phyloP scores from a whole-genome alignment of 1,140 invertebrate species.

The Drosophila triauraria region DNA sequence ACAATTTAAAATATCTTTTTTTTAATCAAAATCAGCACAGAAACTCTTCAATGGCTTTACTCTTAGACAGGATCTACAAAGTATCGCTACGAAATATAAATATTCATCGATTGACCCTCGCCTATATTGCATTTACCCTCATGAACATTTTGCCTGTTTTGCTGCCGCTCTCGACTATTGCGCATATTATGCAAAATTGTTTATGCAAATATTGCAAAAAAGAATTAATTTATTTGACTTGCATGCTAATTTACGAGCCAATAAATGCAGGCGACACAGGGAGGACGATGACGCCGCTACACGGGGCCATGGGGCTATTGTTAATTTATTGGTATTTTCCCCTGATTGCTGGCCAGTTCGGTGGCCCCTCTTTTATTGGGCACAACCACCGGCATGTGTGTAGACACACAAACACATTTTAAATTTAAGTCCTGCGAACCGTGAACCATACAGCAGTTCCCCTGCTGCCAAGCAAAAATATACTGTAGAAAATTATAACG shows the following conservation, averaged over 20 bases:
- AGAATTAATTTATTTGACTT: slow-evolving; percentile 84
- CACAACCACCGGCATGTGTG: slow-evolving; percentile 59
- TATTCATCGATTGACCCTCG: slow-evolving; percentile 13
- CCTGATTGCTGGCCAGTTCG: slow-evolving; percentile 14
- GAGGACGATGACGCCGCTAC: not conserved
- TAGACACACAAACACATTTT: slow-evolving; percentile 71
- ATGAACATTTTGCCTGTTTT: slow-evolving; percentile 52
- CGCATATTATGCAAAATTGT: slow-evolving; percentile 82
- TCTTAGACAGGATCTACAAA: not conserved
- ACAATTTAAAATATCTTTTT: not conserved
- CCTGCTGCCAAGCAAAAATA: slow-evolving; percentile 26
- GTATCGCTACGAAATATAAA: not conserved
- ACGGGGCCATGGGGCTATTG: slow-evolving; percentile 55
- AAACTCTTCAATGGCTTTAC: too few relatives aligned
- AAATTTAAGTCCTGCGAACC: slow-evolving; percentile 64
- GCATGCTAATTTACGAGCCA: slow-evolving; percentile 82
- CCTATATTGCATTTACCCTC: slow-evolving; percentile 7
- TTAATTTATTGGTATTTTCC: slow-evolving; percentile 74
- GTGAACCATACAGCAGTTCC: slow-evolving; percentile 12
- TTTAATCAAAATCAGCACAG: too few relatives aligned
- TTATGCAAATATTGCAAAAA: slow-evolving; percentile 83
- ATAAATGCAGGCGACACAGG: slow-evolving; percentile 62
- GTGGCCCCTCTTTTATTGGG: not conserved
- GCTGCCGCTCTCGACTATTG: slow-evolving; percentile 60
- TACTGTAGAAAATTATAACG: slow-evolving; percentile 76